Evolutionary conservation across 2,797 vertebrate species (phyloP).

Genomic region (Parambassis ranga): DNA sequence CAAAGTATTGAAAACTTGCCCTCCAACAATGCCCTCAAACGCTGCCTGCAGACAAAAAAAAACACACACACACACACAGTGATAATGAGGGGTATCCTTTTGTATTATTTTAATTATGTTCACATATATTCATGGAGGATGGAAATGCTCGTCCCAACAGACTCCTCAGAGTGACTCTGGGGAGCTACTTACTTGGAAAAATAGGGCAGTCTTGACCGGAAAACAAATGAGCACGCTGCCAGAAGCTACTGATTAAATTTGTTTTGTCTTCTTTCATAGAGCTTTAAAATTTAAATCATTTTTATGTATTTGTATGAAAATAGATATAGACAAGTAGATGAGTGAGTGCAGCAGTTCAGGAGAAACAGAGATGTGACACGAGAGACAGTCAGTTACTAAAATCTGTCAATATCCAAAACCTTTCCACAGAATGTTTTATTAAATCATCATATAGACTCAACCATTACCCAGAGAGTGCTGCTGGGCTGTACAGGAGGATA

Average conservation of each 20-base stretch:
- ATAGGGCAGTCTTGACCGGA: not conserved
- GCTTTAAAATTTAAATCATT: too few relatives aligned
- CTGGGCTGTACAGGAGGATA: conserved; percentile 1
- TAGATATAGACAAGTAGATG: not conserved
- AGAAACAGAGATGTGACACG: not conserved
- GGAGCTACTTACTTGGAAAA: not conserved
- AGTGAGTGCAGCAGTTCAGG: not conserved
- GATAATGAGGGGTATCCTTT: not conserved
- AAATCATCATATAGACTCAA: conserved; percentile 26
- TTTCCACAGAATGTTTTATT: conserved; percentile 7
- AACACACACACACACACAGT: too few relatives aligned
- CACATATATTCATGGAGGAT: not conserved
- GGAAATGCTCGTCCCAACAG: not conserved
- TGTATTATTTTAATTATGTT: conserved; percentile 4
- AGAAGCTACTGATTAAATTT: not conserved
- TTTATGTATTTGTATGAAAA: too few relatives aligned
- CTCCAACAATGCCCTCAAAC: not conserved
- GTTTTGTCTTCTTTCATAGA: too few relatives aligned
- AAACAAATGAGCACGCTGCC: not conserved
- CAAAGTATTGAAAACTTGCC: not conserved
- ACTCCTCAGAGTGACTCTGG: not conserved
- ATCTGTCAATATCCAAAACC: conserved; percentile 6
- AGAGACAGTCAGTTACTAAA: not conserved
- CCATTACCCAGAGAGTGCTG: conserved; percentile 15
- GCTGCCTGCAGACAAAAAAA: not conserved